Evolutionary conservation across 2,113 vertebrate genomes (phyloP).

Genomic region (Zootoca vivipara): DNA sequence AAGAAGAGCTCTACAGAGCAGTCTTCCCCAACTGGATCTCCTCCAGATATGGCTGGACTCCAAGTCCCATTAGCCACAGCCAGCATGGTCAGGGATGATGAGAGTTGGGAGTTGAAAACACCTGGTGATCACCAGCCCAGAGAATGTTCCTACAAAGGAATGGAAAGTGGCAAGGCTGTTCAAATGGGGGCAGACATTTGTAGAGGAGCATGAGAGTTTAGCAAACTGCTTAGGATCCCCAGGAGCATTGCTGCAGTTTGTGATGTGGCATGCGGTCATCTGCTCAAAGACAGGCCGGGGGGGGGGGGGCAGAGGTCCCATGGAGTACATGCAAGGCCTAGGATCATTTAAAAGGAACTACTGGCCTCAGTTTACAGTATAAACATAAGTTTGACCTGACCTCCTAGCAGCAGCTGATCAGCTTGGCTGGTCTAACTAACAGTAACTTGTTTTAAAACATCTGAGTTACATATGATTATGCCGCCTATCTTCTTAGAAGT

Average conservation of each 20-base stretch:
- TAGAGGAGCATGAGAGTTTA: not conserved
- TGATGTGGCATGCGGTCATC: not conserved
- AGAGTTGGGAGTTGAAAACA: too few species aligned
- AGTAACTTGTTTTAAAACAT: conserved; percentile 57
- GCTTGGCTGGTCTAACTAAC: conserved; percentile 49
- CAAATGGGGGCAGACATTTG: not conserved
- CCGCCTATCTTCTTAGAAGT: conserved; percentile 34
- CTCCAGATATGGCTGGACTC: too few species aligned
- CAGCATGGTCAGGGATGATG: not conserved
- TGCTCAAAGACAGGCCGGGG: not conserved
- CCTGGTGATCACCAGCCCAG: too few species aligned
- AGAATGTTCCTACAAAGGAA: not conserved
- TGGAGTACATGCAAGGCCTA: not conserved
- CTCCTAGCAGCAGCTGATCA: conserved; percentile 23
- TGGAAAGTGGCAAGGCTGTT: not conserved
- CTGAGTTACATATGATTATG: conserved; percentile 22
- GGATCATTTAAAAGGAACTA: not conserved
- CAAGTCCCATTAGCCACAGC: not conserved
- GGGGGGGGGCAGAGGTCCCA: not conserved
- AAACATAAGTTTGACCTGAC: conserved; percentile 31
- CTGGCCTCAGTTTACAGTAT: conserved; percentile 7
- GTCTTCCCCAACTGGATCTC: too few species aligned
- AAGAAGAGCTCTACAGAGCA: not conserved
- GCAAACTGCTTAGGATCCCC: not conserved
- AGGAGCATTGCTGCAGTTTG: not conserved